These are phyloP conservation scores for Drosophila aldrichi DNA, from an alignment of 2,888 invertebrate species.

Conservation along the genomic window DNA sequence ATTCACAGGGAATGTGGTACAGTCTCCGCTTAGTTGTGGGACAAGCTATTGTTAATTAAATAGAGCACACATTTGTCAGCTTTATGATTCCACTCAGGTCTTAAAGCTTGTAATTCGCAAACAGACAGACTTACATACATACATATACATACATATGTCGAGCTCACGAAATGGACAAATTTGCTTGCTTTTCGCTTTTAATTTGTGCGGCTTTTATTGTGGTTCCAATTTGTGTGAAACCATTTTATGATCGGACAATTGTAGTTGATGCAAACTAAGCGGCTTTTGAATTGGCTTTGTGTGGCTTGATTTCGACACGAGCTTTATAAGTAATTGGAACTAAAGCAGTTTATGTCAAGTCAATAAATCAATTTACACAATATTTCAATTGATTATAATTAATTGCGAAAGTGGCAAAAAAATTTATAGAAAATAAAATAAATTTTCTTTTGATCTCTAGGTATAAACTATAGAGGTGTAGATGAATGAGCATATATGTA, in stretches of 20 bases:
- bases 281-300: conserved; percentile 45
- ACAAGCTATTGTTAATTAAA: conserved; percentile 13
- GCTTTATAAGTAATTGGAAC: conserved; percentile 51
- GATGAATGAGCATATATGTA: too few relatives aligned
- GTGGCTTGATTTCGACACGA: conserved; percentile 39
- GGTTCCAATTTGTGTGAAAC: conserved; percentile 27
- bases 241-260: conserved; percentile 20
- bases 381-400: conserved; percentile 40
- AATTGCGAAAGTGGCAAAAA: conserved; percentile 2
- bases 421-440: background rate
- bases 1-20: conserved; percentile 12
- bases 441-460: too few relatives aligned
- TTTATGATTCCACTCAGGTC: conserved; percentile 23
- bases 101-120: conserved; percentile 13
- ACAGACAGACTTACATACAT: background rate
- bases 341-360: conserved; percentile 45
- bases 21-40: conserved; percentile 10
- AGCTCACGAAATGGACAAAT: conserved; percentile 49
- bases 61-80: conserved; percentile 38
- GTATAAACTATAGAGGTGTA: too few relatives aligned
- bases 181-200: conserved; percentile 59
- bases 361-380: conserved; percentile 50
- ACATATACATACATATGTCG: background rate
- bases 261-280: conserved; percentile 39
- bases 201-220: conserved; percentile 65